Percentiles rank a stretch among this genome's conserved stretches.
These are phyloP conservation scores for Stenichneumon culpator DNA, from an alignment of 2,888 invertebrate species.

Conservation along the genomic window DNA sequence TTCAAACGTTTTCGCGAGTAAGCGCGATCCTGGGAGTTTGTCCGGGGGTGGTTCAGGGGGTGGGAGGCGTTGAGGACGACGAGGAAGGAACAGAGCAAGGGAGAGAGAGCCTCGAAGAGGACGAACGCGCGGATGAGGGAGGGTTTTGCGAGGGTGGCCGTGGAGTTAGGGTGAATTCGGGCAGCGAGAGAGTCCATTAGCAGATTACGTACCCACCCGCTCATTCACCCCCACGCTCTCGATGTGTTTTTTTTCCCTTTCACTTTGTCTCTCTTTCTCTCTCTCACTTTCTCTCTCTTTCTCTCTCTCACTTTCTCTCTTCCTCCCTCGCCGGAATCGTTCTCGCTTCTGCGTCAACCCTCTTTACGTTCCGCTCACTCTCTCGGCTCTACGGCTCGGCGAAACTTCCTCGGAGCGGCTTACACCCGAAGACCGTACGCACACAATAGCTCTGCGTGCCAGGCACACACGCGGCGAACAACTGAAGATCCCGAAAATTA, in stretches of 20 bases:
- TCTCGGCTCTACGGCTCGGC: slow-evolving; percentile 48
- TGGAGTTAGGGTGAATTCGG: slow-evolving; percentile 71
- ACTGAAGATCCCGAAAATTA: slow-evolving; percentile 1
- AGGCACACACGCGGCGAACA: neutral
- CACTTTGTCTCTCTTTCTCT: slow-evolving; percentile 66
- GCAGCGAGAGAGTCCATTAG: slow-evolving; percentile 83
- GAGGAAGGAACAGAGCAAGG: slow-evolving; percentile 65
- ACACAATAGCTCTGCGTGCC: slow-evolving; percentile 31
- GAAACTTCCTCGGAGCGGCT: slow-evolving; percentile 39
- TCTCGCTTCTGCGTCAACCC: slow-evolving; percentile 17
- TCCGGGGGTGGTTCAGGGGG: neutral
- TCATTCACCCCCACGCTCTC: slow-evolving; percentile 78
- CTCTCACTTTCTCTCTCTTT: slow-evolving; percentile 66
- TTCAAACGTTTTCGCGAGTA: slow-evolving; percentile 44
- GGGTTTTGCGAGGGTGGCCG: slow-evolving; percentile 58
- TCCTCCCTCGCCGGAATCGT: slow-evolving; percentile 37
- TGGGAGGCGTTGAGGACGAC: slow-evolving; percentile 57
- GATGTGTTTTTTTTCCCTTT: slow-evolving; percentile 79
- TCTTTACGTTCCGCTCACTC: slow-evolving; percentile 42
- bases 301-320: slow-evolving; percentile 70
- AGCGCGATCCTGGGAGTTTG: slow-evolving; percentile 25
- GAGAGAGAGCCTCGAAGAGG: slow-evolving; percentile 70
- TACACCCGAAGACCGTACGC: slow-evolving; percentile 17
- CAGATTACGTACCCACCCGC: slow-evolving; percentile 84
- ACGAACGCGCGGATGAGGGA: slow-evolving; percentile 49